These are phyloP conservation scores for Nesometra sesokonis DNA, from an alignment of 35 echinoderm and acorn worm genomes.

Conservation along the genomic window DNA sequence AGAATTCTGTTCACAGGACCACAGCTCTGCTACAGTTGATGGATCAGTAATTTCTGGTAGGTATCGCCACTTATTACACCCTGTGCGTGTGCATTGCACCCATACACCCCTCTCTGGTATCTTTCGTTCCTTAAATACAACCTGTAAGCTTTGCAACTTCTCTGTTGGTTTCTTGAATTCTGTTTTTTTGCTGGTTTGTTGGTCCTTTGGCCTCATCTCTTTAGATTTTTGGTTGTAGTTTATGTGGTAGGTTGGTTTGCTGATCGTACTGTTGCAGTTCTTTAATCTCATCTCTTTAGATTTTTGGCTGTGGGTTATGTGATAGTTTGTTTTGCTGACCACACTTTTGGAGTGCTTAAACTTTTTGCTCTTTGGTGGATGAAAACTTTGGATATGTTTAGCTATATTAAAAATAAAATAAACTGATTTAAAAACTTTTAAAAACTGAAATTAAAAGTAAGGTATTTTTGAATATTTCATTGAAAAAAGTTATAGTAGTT, in stretches of 20 bases:
- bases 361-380: neutral
- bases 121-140: constrained; percentile 32
- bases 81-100: constrained; percentile 65
- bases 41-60: constrained; percentile 53
- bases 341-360: neutral
- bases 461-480: too few species aligned
- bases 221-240: neutral
- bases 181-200: neutral
- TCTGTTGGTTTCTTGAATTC: neutral
- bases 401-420: too few species aligned
- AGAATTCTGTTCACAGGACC: constrained; percentile 78
- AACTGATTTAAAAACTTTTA: too few species aligned
- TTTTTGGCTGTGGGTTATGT: neutral
- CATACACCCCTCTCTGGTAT: constrained; percentile 51
- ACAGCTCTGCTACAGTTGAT: constrained; percentile 37
- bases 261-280: too few species aligned
- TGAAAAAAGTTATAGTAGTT: too few species aligned
- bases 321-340: neutral
- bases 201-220: neutral
- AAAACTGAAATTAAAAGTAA: too few species aligned
- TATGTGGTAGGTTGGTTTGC: neutral
- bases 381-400: neutral
- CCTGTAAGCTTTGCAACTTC: neutral
- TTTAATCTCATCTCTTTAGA: neutral
- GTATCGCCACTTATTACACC: constrained; percentile 81